These are phyloP conservation scores for Achatina immaculata DNA, from an alignment of 1,140 invertebrate species.

Conservation along the genomic window DNA sequence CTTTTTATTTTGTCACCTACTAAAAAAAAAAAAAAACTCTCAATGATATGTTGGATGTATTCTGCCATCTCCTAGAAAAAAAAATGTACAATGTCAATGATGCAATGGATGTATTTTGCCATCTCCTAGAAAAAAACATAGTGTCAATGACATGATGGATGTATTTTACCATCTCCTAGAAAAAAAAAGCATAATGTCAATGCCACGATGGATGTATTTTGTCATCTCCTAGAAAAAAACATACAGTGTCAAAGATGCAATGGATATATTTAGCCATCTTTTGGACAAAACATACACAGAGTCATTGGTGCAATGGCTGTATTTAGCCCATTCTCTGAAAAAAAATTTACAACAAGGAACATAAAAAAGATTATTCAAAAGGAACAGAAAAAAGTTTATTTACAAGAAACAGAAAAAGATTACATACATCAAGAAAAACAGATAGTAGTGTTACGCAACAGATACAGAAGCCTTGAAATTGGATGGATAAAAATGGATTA, in stretches of 20 bases:
- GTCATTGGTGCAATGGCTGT: too few relatives aligned
- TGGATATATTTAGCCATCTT: conserved; percentile 15
- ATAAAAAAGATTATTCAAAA: too few relatives aligned
- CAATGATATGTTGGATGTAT: neutral
- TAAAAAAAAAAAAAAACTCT: neutral
- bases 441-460: too few relatives aligned
- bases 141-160: conserved; percentile 28
- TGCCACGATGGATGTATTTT: neutral
- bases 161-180: conserved; percentile 24
- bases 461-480: too few relatives aligned
- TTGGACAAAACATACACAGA: too few relatives aligned
- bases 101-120: neutral
- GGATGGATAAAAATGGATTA: too few relatives aligned
- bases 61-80: conserved; percentile 12
- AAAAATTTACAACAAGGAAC: too few relatives aligned
- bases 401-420: too few relatives aligned
- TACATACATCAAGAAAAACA: too few relatives aligned
- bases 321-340: too few relatives aligned
- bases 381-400: too few relatives aligned
- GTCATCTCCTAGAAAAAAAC: conserved; percentile 3
- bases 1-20: conserved; percentile 18
- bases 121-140: conserved; percentile 7
- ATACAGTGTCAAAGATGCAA: neutral
- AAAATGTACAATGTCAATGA: neutral
- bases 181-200: neutral